Base-by-base conservation (phyloP, 1,140 invertebrate genomes). In the Monochamus saltuarius region DNA sequence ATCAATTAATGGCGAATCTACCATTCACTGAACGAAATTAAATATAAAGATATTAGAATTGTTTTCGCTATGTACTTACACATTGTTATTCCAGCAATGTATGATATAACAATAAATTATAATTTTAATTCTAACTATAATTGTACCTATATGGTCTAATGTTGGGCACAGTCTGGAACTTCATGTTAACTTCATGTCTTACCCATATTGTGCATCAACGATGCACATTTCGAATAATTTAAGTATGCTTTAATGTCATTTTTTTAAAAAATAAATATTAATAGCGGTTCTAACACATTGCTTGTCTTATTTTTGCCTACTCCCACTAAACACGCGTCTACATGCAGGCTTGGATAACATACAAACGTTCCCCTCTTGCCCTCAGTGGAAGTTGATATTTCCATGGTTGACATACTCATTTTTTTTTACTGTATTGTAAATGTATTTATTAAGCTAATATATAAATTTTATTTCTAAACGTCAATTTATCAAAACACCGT, bases 161-260 rank as follows among this genome's bases (percentile, higher is more conserved):
- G 34, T 56, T 46, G 54, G 42, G 39, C 54, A 56, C 42, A 56
- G 39, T 35, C 13, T 42, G 43, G 22, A 29, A 29, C 22, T 29
- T 29, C 22, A 29, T 29, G 22, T 29, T 29, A 29, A 29, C 22
- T 29, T 29, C 22, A 29, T 29, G 22, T 29, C 14, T 14, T 14
- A 47, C 34, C 16, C 17, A 35, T 36, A 34, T 56, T 54, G 51
- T 54, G 51, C 39, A 35, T 42, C 39, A 22, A 54, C 29, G 39
- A 52, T 45, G 38, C 45, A 49, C 52, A 37, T 52, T 56, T 62
- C 16, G 43, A 63, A 63, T 34, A 42, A 64, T 51, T 64, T 63
- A 4, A 53, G 56, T 60, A 50, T 64, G 62, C 62, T 64, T 64
- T 50, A 63, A 64, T 61, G 62, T 64, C 60, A 64, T 64, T 64